Base-by-base conservation (phyloP, 2,888 invertebrate species). In the Artemia sinica region DNA sequence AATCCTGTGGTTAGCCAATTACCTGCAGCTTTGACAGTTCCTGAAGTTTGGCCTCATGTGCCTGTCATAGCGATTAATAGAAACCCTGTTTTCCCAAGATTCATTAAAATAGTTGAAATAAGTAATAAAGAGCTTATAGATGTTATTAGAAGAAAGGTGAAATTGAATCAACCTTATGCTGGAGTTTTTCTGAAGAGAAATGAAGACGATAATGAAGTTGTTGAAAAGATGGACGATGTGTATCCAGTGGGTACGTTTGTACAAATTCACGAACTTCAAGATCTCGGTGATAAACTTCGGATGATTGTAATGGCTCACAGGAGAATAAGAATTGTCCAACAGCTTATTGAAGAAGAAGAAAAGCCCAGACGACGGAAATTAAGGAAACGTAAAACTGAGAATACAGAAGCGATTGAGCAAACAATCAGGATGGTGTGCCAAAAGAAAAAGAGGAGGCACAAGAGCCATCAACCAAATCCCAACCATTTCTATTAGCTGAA, bases 201-300 rank as follows among this genome's bases (percentile, higher is more conserved):
- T 75, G 90, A 91, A 75, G 89, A 89, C 76, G 90, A 92, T 72
- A 81, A 85, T 0, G 96, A 96, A 76, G 82, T 93, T 18, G 89
- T 97, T 0, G 82, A 86, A 12, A 87, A 82, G 69, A 75, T 96
- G 49, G 85, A 88, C 71, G 96, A 98, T 72, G 82, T 99, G 58
- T 89, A 95, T 77, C 80, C 84, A 68, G 84, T 95, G 49, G 98
- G 98, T 10, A 91, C 95, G 3, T 99, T 98, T 79, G 97, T 94
- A 10, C 95, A 97, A 80, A 96, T 98, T 73, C 91, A 94, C 74
- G 97, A 98, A 79, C 85, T 98, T 80, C 94, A 96, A 77, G 96
- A 96, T 77, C 82, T 94, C 76, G 95, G 92, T 8, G 91, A 90
- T 75, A 87, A 87, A 76, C 78, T 95, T 67, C 82, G 92, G 70